Conservation (phyloP, 2,797 vertebrate species). For the Eulemur albifrons region DNA sequence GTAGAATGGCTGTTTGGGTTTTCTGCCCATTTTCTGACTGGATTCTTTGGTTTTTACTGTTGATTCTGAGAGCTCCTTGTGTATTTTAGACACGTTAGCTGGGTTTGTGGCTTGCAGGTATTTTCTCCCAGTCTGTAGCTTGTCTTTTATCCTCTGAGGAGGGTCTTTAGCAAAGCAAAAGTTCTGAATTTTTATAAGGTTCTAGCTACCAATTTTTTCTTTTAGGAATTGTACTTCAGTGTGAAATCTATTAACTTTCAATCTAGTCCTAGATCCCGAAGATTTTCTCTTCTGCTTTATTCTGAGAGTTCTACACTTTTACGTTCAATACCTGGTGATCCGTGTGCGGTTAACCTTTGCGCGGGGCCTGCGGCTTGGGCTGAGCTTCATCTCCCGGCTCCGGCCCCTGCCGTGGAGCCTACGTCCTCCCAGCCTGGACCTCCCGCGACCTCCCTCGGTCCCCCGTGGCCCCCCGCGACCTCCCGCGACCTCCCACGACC, state of each 20-base stretch:
- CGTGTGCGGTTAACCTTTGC: background rate
- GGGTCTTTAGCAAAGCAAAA: background rate
- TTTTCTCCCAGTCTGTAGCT: background rate
- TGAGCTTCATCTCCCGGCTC: no score
- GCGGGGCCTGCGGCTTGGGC: background rate
- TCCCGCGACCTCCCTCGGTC: no score
- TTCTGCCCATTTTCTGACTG: background rate
- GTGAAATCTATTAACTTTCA: background rate
- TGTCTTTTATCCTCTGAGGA: background rate
- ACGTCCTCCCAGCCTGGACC: no score
- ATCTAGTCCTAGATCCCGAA: background rate
- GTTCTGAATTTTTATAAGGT: background rate
- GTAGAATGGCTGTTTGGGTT: background rate
- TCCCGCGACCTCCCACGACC: no score
- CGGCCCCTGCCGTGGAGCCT: no score
- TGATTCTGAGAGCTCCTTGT: background rate
- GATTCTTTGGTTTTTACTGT: background rate
- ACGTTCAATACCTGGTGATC: background rate
- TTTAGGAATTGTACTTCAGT: background rate
- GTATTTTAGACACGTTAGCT: background rate
- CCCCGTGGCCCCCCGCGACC: fast-evolving
- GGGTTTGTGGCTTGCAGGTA: background rate
- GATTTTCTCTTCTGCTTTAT: background rate
- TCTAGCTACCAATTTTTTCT: background rate
- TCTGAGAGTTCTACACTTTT: background rate